Evolutionary conservation across 2,888 invertebrate genomes (phyloP), one percentile per base, ranked within the genome.

Genomic region (Tholera decimalis): DNA sequence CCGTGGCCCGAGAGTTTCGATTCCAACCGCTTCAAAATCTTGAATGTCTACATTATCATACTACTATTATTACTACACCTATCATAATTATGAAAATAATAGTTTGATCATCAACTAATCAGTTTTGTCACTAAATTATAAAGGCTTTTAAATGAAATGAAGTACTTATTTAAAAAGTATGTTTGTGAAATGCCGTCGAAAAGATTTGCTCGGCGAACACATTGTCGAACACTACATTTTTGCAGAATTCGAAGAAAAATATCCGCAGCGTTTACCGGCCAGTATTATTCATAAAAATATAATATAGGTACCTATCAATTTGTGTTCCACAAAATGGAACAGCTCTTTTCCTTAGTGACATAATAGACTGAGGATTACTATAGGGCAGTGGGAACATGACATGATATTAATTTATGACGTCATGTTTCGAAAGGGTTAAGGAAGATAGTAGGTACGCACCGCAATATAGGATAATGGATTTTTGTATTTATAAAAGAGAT

Each of bases 211-310:
- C n/a, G n/a, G n/a, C n/a, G n/a, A n/a, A n/a, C n/a, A n/a, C n/a
- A n/a, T n/a, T n/a, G n/a, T n/a, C n/a, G n/a, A n/a, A n/a, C n/a
- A n/a, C n/a, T n/a, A n/a, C n/a, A n/a, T n/a, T n/a, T n/a, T n/a
- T n/a, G n/a, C 0, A 73, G 74, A 6, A 41, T 73, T 68, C 73
- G 15, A 58, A 57, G 73, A 73, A 73, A 61, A 73, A 39, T 22
- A 7, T 4, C 74, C 41, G 74, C 68, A 73, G 18, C 49, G 35
- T 54, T 73, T 67, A 73, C 15, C 33, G 13, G 35, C 13, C 15
- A 18, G 28, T 30, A 63, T 7, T 5, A 11, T 6, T 13, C 13
- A 26, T 44, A 46, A 41, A 47, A 72, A 66, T 41, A 51, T 54
- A 18, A 49, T 58, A n/a, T 51, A n/a, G 18, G 11, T 18, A 9